phyloP scores from a whole-genome alignment of 2,888 invertebrate genomes.

The Rapana venosa region DNA sequence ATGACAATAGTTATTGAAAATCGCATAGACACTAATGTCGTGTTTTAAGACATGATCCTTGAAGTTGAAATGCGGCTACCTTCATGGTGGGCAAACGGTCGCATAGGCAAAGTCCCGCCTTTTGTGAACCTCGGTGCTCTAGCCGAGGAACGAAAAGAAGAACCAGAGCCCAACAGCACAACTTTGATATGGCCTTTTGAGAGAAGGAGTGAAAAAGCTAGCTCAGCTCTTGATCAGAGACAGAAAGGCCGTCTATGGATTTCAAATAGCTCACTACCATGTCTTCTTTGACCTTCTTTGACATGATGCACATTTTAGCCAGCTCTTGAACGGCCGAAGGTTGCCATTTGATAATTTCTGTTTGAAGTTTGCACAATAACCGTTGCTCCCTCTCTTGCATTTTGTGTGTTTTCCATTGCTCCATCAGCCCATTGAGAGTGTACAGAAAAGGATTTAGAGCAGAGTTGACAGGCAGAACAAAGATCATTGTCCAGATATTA shows the following conservation, averaged over 20 bases:
- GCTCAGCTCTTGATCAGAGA: neutral
- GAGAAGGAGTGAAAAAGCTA: no score
- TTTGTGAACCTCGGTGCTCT: no score
- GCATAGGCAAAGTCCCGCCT: no score
- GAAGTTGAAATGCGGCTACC: no score
- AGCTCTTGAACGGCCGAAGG: neutral
- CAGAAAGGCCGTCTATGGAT: neutral
- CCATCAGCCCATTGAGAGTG: slow-evolving; percentile 47
- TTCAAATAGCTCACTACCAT: neutral
- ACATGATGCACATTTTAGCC: neutral
- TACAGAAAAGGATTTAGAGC: slow-evolving; percentile 79
- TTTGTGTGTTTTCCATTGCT: neutral
- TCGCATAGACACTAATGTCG: no score
- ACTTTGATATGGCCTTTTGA: no score
- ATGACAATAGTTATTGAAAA: no score
- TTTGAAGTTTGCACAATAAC: slow-evolving; percentile 4
- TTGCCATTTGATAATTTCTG: slow-evolving; percentile 25
- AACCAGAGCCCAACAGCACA: no score
- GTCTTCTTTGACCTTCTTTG: neutral
- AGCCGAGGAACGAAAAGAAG: no score
- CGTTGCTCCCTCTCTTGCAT: neutral
- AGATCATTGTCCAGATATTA: slow-evolving; percentile 65
- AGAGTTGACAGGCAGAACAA: slow-evolving; percentile 80
- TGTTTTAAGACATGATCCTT: no score
- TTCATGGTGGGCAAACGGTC: no score